Percentiles rank a stretch among this genome's conserved stretches.
Conservation (phyloP, 1,140 invertebrate genomes). For the Metopolophium dirhodum region DNA sequence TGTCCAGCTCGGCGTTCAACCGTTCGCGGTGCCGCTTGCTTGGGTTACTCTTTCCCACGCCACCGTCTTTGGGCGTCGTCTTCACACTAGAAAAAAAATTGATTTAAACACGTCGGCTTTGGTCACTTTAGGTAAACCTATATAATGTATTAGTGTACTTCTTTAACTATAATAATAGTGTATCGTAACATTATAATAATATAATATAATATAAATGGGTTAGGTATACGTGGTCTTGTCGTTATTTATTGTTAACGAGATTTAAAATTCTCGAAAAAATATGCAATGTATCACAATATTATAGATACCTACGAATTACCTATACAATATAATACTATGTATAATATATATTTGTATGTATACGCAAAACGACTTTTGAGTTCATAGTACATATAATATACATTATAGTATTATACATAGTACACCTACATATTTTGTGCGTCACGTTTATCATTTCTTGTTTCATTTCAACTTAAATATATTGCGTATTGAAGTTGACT, state of each 20-base stretch:
- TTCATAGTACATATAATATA: not conserved
- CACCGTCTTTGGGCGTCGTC: conserved; percentile 92
- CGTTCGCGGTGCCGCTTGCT: conserved; percentile 97
- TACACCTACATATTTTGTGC: not conserved
- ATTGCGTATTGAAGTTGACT: not conserved
- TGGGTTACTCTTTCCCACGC: conserved; percentile 97
- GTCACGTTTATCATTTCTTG: not conserved
- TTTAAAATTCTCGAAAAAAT: not conserved
- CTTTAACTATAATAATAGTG: not conserved
- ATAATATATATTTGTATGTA: not conserved
- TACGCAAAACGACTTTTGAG: not conserved
- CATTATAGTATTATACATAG: not conserved
- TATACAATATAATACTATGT: not conserved
- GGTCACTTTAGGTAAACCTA: not conserved
- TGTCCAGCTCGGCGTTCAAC: conserved; percentile 97
- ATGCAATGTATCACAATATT: not conserved
- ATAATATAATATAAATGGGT: not conserved
- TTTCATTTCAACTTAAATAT: not conserved
- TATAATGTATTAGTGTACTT: not conserved
- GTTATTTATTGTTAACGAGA: not conserved
- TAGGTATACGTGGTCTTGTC: not conserved
- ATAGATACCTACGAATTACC: not conserved
- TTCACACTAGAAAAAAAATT: conserved; percentile 77
- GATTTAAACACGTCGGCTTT: not conserved
- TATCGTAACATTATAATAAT: not conserved